Percentiles rank a stretch among this genome's conserved stretches.
Conservation (phyloP, 2,113 vertebrate genomes). For the Oreotragus oreotragus region DNA sequence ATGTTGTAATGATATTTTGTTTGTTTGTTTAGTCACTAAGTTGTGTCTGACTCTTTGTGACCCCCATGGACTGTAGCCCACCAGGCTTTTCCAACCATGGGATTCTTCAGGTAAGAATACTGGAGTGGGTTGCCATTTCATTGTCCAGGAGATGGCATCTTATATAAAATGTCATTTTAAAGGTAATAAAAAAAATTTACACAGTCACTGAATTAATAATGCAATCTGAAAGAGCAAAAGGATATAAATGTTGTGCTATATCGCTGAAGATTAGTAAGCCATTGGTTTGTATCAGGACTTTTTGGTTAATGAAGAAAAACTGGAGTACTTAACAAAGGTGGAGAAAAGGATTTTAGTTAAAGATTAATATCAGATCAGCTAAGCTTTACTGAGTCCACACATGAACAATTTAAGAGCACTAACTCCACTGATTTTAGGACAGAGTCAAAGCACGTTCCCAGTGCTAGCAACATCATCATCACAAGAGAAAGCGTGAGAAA, state of each 20-base stretch:
- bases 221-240: not conserved
- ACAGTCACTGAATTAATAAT: not conserved
- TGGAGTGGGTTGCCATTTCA: not conserved
- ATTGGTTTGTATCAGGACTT: not conserved
- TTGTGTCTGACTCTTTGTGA: not conserved
- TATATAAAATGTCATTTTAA: not conserved
- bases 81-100: not conserved
- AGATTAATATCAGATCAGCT: not conserved
- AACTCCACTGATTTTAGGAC: not conserved
- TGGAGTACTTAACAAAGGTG: not conserved
- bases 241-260: not conserved
- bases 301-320: constrained; percentile 2
- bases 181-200: not conserved
- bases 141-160: not conserved
- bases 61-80: not conserved
- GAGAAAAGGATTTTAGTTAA: not conserved
- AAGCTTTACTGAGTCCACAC: not conserved
- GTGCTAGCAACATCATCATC: not conserved
- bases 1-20: not conserved
- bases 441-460: not conserved
- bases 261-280: not conserved
- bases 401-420: not conserved
- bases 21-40: not conserved
- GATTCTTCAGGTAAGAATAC: not conserved
- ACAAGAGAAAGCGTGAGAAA: not conserved